A percentile compares a stretch with the other conserved stretches of the same genome.
These are phyloP conservation scores for Rhincodon typus DNA, from an alignment of 2,797 vertebrate genomes.

Conservation along the genomic window DNA sequence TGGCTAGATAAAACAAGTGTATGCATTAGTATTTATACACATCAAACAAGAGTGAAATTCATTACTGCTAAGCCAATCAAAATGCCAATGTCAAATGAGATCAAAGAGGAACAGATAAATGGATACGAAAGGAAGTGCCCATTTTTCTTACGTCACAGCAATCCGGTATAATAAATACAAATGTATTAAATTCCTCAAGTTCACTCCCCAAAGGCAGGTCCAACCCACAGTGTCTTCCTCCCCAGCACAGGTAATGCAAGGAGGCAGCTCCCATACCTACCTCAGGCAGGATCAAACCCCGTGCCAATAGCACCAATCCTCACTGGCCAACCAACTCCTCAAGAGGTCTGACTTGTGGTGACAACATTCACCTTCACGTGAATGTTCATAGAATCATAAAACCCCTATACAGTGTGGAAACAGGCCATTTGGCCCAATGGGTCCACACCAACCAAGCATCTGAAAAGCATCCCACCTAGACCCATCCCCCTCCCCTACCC, in stretches of 20 bases:
- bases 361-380: too few relatives aligned
- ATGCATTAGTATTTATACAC: not conserved
- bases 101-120: not conserved
- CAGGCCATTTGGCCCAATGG: too few relatives aligned
- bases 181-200: not conserved
- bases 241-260: not conserved
- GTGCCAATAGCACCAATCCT: not conserved
- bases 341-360: too few relatives aligned
- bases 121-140: not conserved
- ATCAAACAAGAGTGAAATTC: not conserved
- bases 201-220: not conserved
- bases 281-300: too few relatives aligned
- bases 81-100: not conserved
- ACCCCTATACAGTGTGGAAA: too few relatives aligned
- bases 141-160: not conserved
- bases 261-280: not conserved
- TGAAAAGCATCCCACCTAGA: too few relatives aligned
- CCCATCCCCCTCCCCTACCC: too few relatives aligned
- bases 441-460: too few relatives aligned
- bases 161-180: not conserved
- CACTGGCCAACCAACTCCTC: not conserved
- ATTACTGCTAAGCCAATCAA: not conserved
- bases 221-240: not conserved
- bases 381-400: too few relatives aligned
- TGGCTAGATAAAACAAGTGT: not conserved